Base-by-base conservation (phyloP, 2,113 vertebrate species). In the Lycaon pictus region DNA sequence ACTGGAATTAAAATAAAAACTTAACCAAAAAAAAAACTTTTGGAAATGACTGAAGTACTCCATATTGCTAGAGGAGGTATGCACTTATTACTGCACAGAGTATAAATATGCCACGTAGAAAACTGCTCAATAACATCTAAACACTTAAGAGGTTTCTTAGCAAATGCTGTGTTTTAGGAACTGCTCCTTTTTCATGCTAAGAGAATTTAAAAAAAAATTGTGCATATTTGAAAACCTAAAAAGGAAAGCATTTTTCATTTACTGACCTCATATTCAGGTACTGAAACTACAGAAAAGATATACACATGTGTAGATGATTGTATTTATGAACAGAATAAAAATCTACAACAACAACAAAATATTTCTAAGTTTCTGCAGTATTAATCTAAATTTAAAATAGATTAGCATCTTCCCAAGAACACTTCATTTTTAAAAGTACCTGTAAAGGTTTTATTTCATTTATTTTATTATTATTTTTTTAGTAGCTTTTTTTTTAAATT, bases 331-430 rank as follows among this genome's bases (percentile, higher is more conserved):
- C 48, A 23, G 17, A 65, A 58, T 74, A 19, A 15, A 90, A 90
- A 79, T 93, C n/a, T 56, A 87, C 17, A 96, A 37, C 71, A 29
- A 81, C 56, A 94, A 90, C 25, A 23, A 6, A 35, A 55, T 62
- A 80, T 86, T 65, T 71, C 23, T 83, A 23, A 84, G 60, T 89
- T 93, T 77, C 37, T 76, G 0, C 76, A 67, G 37, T 91, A 94
- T 60, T 87, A 58, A 81, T 76, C 9, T 22, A 22, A 93, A 85
- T 43, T 32, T 19, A 91, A 96, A 94, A 51, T 86, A 76, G 27
- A 81, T n/a, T 51, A 82, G 74, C 51, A 94, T 74, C 53, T 82
- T 69, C 82, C 48, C 58, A 60, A 76, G 10, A 96, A 20, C 32
- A 91, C 19, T 89, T 76, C 11, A 53, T 69, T 63, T 48, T 58